Base-by-base conservation (phyloP, 2,113 vertebrate species). In the Nibea coibor region DNA sequence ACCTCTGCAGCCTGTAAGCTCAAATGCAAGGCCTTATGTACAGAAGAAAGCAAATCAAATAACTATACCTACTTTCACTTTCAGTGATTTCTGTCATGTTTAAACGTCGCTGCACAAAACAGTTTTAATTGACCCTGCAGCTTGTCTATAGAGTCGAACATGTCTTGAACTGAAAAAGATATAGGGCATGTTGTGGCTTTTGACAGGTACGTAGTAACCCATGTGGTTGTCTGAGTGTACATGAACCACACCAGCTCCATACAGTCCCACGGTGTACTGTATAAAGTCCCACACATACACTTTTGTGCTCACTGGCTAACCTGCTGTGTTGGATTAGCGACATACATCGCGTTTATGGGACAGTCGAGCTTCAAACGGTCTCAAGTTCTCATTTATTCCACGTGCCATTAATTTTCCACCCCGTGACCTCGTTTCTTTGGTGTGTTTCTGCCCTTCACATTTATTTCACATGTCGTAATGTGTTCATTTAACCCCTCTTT, bases 161-260 rank as follows among this genome's bases (percentile, higher is more conserved):
- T 68, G 58, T 5, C 71, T 3, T 26, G 31, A 50, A 74, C 59
- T 4, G 57, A 78, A 39, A 82, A 82, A 83, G 75, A 67, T 72
- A 17, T 63, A 43, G 17, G 59, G 75, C 57, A 50, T 28, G 20
- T 65, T 92, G 86, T 90, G 89, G 91, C 57, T 87, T 89, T 74
- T 79, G 28, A 45, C 51, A 73, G 80, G 26, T 77, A 73, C 10
- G 16, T 81, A 56, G 81, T 88, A 84, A 87, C 75, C 53, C 48
- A 22, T 91, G 92, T 78, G 89, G 88, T 89, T 87, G 58, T 86
- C 57, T 78, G 43, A 20, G 8, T 43, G 28, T 80, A 59, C 75
- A 57, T 48, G 22, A 90, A 54, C 75, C 79, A 64, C 75, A 80
- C 22, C 50, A 31, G 48, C 20, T 58, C 78, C 15, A 42, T 76